phyloP scores from a whole-genome alignment of 2,888 invertebrate genomes.

The Ditylenchus weischeri region DNA sequence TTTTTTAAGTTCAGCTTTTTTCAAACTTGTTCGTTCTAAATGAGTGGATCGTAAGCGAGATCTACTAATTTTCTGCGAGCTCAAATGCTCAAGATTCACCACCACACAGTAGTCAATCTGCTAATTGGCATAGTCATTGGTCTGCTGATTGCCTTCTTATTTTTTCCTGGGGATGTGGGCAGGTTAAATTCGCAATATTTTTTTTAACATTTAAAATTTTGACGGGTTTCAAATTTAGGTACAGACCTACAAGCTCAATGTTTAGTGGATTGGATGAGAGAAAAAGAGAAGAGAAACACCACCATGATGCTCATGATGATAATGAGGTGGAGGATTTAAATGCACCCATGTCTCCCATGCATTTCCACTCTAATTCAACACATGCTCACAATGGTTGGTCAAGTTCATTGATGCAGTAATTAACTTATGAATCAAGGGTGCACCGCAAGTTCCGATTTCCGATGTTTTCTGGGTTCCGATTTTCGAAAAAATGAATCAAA shows the following conservation, averaged over 20 bases:
- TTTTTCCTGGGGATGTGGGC: constrained; percentile 32
- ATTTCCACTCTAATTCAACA: constrained; percentile 51
- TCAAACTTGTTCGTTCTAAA: no score
- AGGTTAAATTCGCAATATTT: constrained; percentile 11
- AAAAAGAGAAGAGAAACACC: constrained; percentile 15
- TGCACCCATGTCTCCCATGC: constrained; percentile 49
- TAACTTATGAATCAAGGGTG: not conserved
- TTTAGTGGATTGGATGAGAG: not conserved
- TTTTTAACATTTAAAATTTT: not conserved
- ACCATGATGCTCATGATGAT: constrained; percentile 44
- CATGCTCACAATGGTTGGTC: constrained; percentile 45
- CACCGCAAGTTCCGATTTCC: no score
- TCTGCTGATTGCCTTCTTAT: constrained; percentile 43
- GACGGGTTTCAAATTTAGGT: not conserved
- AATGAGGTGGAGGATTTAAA: constrained; percentile 51
- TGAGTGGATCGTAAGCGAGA: no score
- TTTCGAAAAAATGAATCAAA: no score
- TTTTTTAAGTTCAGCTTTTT: no score
- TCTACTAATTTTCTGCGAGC: not conserved
- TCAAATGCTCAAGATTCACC: constrained; percentile 13
- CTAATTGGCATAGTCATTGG: constrained; percentile 52
- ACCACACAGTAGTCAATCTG: constrained; percentile 33
- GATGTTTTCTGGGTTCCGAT: no score
- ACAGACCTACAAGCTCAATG: not conserved
- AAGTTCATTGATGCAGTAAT: not conserved